Conservation (phyloP, 1,140 invertebrate genomes). For the Psilanteris sp. region DNA sequence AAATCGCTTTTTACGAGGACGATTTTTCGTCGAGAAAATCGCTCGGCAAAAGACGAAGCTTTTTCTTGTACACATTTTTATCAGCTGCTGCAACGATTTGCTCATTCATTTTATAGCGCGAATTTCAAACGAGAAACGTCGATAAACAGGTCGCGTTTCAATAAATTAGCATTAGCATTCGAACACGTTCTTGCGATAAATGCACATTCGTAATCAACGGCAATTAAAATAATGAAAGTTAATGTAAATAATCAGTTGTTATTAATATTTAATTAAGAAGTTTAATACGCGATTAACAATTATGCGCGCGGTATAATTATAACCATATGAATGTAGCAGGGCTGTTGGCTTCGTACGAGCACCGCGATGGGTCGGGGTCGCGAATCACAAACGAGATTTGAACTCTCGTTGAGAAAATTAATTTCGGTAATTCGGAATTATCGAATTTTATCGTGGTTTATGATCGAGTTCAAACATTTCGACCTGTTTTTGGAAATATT, state of each 20-base stretch:
- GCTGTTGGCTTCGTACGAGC: too few species aligned
- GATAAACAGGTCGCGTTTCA: conserved; percentile 28
- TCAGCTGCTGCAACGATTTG: too few species aligned
- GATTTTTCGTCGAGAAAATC: neutral
- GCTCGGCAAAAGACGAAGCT: too few species aligned
- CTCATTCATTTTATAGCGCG: too few species aligned
- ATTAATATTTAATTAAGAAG: conserved; percentile 42
- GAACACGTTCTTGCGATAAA: too few species aligned
- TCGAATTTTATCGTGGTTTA: too few species aligned
- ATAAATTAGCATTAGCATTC: conserved; percentile 33
- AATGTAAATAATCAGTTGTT: conserved; percentile 23
- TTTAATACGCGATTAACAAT: conserved; percentile 18
- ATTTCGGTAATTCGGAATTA: too few species aligned
- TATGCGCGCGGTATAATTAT: conserved; percentile 16
- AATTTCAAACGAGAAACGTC: conserved; percentile 12
- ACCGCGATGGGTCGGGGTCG: too few species aligned
- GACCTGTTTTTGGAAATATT: too few species aligned
- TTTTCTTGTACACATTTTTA: neutral
- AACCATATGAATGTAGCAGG: neutral
- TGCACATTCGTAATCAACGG: conserved; percentile 29
- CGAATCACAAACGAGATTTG: too few species aligned
- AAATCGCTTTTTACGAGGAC: neutral
- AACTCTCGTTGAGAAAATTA: too few species aligned
- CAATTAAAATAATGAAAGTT: conserved; percentile 40
- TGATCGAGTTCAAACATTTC: too few species aligned